Conservation (phyloP, 2,888 invertebrate species). For the Brachypalpus laphriformis region DNA sequence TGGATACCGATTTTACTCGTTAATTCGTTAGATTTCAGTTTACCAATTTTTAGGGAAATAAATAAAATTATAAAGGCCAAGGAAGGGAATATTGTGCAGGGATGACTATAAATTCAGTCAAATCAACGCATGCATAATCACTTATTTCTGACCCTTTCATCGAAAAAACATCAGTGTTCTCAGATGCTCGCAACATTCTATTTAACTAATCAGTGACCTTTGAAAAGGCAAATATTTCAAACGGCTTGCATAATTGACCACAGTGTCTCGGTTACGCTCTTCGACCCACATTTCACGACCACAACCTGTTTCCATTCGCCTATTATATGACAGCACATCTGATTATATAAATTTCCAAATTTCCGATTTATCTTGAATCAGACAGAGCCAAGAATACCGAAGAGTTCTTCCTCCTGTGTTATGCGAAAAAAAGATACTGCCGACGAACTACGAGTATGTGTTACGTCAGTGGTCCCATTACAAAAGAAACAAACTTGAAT, state of each 20-base stretch:
- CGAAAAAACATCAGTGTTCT: background rate
- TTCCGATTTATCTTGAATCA: background rate
- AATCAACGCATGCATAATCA: conserved; percentile 1
- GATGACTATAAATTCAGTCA: no score
- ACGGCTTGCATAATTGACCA: conserved; percentile 19
- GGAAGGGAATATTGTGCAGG: no score
- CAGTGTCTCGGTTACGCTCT: conserved; percentile 1
- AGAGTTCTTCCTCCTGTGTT: background rate
- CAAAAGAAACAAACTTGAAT: background rate
- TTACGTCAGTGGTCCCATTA: conserved; percentile 12
- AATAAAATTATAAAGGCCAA: no score
- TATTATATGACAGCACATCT: background rate
- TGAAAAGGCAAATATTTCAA: background rate
- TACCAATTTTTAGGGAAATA: no score
- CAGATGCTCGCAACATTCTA: background rate
- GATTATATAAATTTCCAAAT: conserved; percentile 25
- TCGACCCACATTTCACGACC: conserved; percentile 3
- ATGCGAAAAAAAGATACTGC: background rate
- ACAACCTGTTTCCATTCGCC: conserved; percentile 9
- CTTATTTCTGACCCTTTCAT: no score
- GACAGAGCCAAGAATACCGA: background rate
- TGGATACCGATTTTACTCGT: no score
- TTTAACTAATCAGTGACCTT: background rate
- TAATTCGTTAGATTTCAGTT: no score
- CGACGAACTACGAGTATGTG: background rate